Conservation (phyloP, 2,797 vertebrate species). For the Melanotaenia nigrans region DNA sequence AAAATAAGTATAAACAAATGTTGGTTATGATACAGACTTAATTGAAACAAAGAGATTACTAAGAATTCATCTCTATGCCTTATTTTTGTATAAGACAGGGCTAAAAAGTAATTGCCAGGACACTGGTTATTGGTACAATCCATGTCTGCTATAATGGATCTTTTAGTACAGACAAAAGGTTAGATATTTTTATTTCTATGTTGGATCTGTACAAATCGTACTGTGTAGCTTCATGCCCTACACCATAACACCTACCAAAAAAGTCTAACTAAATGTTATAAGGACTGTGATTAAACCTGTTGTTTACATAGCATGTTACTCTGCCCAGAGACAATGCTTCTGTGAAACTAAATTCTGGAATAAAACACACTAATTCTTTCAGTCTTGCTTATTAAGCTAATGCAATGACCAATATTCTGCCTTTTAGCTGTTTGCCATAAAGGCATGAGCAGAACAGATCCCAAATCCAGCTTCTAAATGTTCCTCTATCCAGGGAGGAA, state of each 20-base stretch:
- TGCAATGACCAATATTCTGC: background rate
- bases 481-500: background rate
- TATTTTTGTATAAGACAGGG: background rate
- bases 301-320: background rate
- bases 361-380: background rate
- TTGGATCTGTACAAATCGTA: background rate
- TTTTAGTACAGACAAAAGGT: background rate
- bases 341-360: background rate
- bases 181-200: background rate
- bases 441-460: background rate
- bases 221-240: background rate
- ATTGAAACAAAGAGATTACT: background rate
- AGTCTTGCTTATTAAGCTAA: background rate
- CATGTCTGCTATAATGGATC: background rate
- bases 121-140: no score
- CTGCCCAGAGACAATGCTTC: background rate
- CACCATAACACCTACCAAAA: background rate
- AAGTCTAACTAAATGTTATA: background rate
- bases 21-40: no score
- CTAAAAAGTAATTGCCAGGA: background rate
- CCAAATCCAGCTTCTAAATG: background rate
- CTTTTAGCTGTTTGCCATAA: background rate
- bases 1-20: no score
- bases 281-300: background rate
- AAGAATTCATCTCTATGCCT: no score